Evolutionary conservation across 2,888 invertebrate species (phyloP), one percentile per base, ranked within the genome.

Genomic region (Andrena hattorfiana): DNA sequence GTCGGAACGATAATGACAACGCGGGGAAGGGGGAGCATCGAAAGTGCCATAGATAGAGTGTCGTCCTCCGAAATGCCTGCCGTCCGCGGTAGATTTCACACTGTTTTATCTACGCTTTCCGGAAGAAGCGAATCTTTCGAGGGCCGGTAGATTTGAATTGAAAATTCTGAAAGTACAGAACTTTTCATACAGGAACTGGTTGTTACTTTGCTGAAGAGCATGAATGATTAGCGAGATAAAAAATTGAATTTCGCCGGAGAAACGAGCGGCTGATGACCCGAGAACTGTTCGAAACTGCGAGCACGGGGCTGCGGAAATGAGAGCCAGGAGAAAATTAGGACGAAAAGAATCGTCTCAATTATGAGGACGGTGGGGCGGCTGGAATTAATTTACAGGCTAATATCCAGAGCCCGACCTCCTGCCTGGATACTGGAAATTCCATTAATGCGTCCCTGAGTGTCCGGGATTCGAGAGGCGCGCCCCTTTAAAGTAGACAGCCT

Each of bases 401-500:
- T 66, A 54, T 28, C 23, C 10, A 23, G 64, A 20, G 70, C 13
- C 23, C 23, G 70, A 26, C 69, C 56, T 68, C 70, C 32, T 35
- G 7, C 8, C 48, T 10, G 63, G 70, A 32, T 69, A 75, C 82
- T 81, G 76, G 78, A 87, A 87, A 86, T 88, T 85, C 86, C 86
- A 88, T 89, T 89, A 89, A 84, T 79, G 80, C 84, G 71, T 71
- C 69, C 72, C 75, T 73, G 81, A 82, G 77, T 82, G 78, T 75
- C 63, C 70, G 70, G 80, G 78, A 72, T 81, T 67, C 64, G 72
- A 70, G 75, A 72, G 56, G 49, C 51, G 63, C 42, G 42, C 67
- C 74, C 28, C 63, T 71, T 63, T 88, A 88, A 89, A 89, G 86
- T 62, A 62, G 84, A 85, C 84, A 80, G 77, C 71, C 84, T 85